A percentile compares a stretch with the other conserved stretches of the same genome.
Conservation (phyloP, 2,113 vertebrate genomes). For the Rhombomys opimus region DNA sequence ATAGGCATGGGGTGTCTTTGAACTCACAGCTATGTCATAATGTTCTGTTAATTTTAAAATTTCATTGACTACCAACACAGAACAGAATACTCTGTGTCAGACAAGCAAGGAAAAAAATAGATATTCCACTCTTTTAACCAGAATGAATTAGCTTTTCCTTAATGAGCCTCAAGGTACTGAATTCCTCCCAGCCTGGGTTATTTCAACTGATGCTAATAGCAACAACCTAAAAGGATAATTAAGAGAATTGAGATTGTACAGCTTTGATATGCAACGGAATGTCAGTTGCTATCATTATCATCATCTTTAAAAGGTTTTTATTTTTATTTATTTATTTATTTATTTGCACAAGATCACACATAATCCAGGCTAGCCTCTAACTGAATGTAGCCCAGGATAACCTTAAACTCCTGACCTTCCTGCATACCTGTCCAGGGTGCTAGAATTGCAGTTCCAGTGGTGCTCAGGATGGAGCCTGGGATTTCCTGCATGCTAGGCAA, state of each 20-base stretch:
- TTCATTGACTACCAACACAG: no score
- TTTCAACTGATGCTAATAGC: background rate
- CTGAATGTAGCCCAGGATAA: background rate
- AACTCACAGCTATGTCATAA: no score
- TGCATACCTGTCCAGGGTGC: background rate
- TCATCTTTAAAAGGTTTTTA: background rate
- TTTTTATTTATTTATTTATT: background rate
- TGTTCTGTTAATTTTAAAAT: no score
- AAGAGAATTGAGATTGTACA: background rate
- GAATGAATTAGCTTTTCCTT: background rate
- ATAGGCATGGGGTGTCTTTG: no score
- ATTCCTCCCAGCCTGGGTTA: background rate
- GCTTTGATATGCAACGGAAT: background rate
- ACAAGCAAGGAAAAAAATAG: no score
- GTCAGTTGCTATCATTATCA: background rate
- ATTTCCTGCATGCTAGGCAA: background rate
- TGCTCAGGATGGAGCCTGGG: background rate
- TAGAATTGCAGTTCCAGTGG: background rate
- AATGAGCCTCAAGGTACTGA: background rate
- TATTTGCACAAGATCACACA: background rate
- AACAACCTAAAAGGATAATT: background rate
- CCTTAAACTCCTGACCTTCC: background rate
- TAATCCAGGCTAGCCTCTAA: background rate
- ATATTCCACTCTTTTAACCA: background rate
- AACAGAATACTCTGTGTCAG: no score